These are phyloP conservation scores for Nannobrachium achirus DNA, from an alignment of 2,113 vertebrate genomes.

Conservation along the genomic window DNA sequence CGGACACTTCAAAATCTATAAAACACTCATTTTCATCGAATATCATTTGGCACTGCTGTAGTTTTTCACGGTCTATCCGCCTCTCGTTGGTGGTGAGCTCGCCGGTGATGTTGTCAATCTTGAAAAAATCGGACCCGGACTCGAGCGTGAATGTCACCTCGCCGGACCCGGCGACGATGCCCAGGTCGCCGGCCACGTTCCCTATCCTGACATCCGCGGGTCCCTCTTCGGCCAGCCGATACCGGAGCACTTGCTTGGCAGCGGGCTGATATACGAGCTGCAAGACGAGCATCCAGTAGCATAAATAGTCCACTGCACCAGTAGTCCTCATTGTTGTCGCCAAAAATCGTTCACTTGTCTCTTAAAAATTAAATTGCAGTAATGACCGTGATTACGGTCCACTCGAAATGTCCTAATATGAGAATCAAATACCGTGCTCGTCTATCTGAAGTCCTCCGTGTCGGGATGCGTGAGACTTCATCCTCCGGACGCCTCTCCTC, in stretches of 20 bases:
- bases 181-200: conserved; percentile 93
- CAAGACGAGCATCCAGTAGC: conserved; percentile 85
- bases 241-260: conserved; percentile 94
- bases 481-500: conserved; percentile 68
- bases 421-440: conserved; percentile 20
- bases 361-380: neutral
- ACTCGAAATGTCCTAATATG: conserved; percentile 4
- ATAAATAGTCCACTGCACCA: conserved; percentile 81
- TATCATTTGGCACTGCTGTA: conserved; percentile 99
- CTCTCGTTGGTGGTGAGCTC: conserved; percentile 96
- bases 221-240: conserved; percentile 94
- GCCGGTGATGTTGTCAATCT: conserved; percentile 98
- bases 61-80: conserved; percentile 97
- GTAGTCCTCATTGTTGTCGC: conserved; percentile 80
- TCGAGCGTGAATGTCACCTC: conserved; percentile 98
- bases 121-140: conserved; percentile 96
- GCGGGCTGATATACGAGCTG: conserved; percentile 89
- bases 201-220: conserved; percentile 94
- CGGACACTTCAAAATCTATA: conserved; percentile 98
- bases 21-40: conserved; percentile 99
- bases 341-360: conserved; percentile 45
- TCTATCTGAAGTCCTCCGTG: conserved; percentile 49
- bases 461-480: conserved; percentile 70
- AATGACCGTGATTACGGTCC: neutral
- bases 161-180: conserved; percentile 91